phyloP scores from a whole-genome alignment of 2,113 vertebrate genomes.

The Lepus europaeus region DNA sequence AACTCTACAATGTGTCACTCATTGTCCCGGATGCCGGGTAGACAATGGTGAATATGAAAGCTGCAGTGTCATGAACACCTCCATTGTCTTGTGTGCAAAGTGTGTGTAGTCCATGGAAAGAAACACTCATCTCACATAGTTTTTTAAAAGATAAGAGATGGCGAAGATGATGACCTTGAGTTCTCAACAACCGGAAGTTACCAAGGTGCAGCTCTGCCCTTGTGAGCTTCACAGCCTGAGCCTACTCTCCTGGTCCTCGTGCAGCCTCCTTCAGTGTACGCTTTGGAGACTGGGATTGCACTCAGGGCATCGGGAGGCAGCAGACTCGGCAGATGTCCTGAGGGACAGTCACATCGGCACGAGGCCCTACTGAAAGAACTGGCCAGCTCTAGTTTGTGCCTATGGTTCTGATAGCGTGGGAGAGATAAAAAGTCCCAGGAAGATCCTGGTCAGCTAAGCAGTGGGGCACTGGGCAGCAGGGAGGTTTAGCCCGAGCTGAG shows the following conservation, averaged over 20 bases:
- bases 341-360: background rate
- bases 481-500: background rate
- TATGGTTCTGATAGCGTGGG: background rate
- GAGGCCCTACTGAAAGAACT: background rate
- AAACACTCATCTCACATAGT: background rate
- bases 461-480: background rate
- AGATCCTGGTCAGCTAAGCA: rapidly evolving
- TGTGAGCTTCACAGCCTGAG: background rate
- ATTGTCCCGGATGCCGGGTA: too few species aligned
- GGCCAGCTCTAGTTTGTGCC: background rate
- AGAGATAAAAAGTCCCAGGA: background rate
- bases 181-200: background rate
- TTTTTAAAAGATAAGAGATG: background rate
- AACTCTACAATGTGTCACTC: rapidly evolving
- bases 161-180: background rate
- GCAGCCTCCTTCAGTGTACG: background rate
- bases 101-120: background rate
- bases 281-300: background rate
- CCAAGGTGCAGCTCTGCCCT: background rate
- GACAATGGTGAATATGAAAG: background rate
- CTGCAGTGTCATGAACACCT: background rate
- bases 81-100: too few species aligned
- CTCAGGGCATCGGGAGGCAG: background rate
- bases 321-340: background rate
- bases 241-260: background rate